Evolutionary conservation across 2,888 invertebrate genomes (phyloP), one percentile per base, ranked within the genome.

Genomic region (Dryocosmus kuriphilus): DNA sequence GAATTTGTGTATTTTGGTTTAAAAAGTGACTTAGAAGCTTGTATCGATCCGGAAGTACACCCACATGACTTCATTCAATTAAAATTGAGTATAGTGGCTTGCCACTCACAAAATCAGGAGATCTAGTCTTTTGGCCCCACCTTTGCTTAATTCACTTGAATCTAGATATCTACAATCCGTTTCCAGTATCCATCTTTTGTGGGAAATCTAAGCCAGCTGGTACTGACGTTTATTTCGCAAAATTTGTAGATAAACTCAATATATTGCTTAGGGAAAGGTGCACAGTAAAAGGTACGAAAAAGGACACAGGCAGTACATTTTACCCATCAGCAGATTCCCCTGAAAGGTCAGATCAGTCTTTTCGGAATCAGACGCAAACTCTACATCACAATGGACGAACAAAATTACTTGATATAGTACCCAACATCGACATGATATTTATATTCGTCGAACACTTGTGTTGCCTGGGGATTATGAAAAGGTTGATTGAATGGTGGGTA

Each of bases 21-120:
- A 27, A 24, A 41, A 55, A 67, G 32, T 22, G 38, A 46, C 38
- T 61, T 75, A 22, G 61, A 61, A 75, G 41, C 35, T 11, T 62
- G 63, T 41, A 65, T 76, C n/a, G 65, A 67, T 55, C n/a, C 76
- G 27, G n/a, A 76, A 19, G 32, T 76, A 30, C 76, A 62, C 14
- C 19, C 8, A 16, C 7, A 38, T 51, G 30, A 76, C 51, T 41
- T 24, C n/a, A 63, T 76, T 51, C 35, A 46, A 27, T 35, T 67
- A 14, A 71, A 46, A 46, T 71, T 46, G 0, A 35, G 16, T 8
- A 51, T 76, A 6, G 76, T 65, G 76, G 55, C 16, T 22, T 76
- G 30, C 76, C 76, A 16, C 24, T 76, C 16, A 63, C 32, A 16
- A 38, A 46, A 41, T 76, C 76, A 14, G 62, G 76, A 19, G 32